phyloP scores from a whole-genome alignment of 1,140 invertebrate genomes.

The Sitophilus oryzae region DNA sequence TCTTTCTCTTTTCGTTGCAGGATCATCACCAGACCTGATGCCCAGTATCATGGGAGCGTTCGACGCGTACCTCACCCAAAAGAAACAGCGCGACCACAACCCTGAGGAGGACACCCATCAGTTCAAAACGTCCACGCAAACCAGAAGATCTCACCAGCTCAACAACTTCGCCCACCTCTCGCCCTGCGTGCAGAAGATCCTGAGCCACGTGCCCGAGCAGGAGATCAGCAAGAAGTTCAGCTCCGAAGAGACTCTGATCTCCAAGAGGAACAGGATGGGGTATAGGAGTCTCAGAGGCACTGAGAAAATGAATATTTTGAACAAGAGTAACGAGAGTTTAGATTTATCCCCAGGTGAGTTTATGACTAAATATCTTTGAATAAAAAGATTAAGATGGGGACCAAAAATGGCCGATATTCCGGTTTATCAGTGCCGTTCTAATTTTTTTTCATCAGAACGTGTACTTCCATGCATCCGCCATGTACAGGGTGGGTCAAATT shows the following conservation, averaged over 20 bases:
- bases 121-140: slow-evolving; percentile 20
- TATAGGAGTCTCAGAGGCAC: slow-evolving; percentile 44
- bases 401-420: too few species aligned
- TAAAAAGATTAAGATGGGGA: too few species aligned
- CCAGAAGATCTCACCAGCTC: slow-evolving; percentile 32
- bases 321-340: slow-evolving; percentile 37
- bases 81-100: slow-evolving; percentile 1
- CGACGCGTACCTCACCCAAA: slow-evolving; percentile 37
- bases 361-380: too few species aligned
- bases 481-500: too few species aligned
- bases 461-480: too few species aligned
- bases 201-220: slow-evolving; percentile 49
- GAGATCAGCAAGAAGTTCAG: slow-evolving; percentile 45
- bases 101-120: slow-evolving; percentile 11
- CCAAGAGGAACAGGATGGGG: slow-evolving; percentile 46
- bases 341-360: slow-evolving; percentile 43
- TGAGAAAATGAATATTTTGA: slow-evolving; percentile 20
- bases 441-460: too few species aligned
- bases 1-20: slow-evolving; percentile 34
- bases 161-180: slow-evolving; percentile 50
- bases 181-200: slow-evolving; percentile 53
- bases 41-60: slow-evolving; percentile 43
- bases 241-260: slow-evolving; percentile 45
- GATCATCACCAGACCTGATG: slow-evolving; percentile 41
- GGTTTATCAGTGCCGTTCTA: too few species aligned